phyloP scores from a whole-genome alignment of 2,797 vertebrate species.

The Leptoclinus maculatus region DNA sequence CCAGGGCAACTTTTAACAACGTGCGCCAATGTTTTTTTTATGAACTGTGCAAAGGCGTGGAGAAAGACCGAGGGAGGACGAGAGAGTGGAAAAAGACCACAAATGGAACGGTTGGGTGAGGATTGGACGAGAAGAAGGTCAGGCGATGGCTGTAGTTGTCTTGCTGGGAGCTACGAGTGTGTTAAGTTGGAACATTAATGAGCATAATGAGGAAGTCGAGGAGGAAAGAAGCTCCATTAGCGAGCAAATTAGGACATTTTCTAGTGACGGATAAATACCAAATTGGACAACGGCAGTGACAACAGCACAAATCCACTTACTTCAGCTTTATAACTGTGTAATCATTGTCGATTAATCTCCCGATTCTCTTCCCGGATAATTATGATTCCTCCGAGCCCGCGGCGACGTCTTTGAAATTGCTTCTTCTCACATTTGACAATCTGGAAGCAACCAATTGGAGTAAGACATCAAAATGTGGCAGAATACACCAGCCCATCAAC shows the following conservation, averaged over 20 bases:
- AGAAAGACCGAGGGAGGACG: neutral
- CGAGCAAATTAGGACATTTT: conserved; percentile 52
- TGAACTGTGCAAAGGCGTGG: conserved; percentile 32
- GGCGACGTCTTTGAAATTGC: neutral
- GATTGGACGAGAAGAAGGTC: conserved; percentile 4
- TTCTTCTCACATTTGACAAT: neutral
- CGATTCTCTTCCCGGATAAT: neutral
- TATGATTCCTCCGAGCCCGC: neutral
- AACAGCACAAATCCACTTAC: conserved; percentile 39
- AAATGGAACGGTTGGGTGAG: neutral
- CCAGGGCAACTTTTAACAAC: conserved; percentile 52
- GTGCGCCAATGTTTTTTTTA: conserved; percentile 69
- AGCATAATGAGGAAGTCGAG: conserved; percentile 34
- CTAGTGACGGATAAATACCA: conserved; percentile 43
- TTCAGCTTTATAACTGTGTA: neutral
- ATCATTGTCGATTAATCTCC: neutral
- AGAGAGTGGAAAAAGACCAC: neutral
- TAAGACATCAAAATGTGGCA: neutral
- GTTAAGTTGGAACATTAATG: conserved; percentile 46
- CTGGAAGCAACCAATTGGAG: neutral
- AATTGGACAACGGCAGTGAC: conserved; percentile 22
- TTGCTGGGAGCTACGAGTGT: conserved; percentile 23
- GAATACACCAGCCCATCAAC: neutral
- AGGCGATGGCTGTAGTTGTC: conserved; percentile 23
- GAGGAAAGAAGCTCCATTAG: conserved; percentile 33